Conservation (phyloP, 2,797 vertebrate species). For the Lagodon rhomboides region DNA sequence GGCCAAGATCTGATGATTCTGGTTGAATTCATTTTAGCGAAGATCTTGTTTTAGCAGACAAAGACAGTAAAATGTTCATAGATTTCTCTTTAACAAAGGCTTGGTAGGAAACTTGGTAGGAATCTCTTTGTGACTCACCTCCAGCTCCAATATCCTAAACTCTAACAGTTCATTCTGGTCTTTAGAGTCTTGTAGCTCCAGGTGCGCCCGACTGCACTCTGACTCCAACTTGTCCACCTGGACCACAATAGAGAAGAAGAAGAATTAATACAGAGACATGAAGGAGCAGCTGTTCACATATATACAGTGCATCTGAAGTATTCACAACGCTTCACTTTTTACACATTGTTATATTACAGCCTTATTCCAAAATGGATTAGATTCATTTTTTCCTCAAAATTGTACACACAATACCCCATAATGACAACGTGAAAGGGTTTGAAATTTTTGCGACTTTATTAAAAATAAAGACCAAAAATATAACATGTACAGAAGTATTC, state of each 20-base stretch:
- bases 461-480: too few relatives aligned
- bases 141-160: constrained; percentile 97
- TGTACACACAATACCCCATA: too few relatives aligned
- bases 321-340: too few relatives aligned
- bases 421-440: too few relatives aligned
- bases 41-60: background rate
- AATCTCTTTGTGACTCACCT: constrained; percentile 83
- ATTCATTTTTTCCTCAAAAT: too few relatives aligned
- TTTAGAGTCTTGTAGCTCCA: constrained; percentile 96
- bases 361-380: too few relatives aligned
- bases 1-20: background rate
- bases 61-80: background rate
- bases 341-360: too few relatives aligned
- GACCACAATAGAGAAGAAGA: constrained; percentile 33
- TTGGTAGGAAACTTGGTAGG: background rate
- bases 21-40: background rate
- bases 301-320: too few relatives aligned
- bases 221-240: constrained; percentile 94
- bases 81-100: background rate
- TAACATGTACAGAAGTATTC: too few relatives aligned
- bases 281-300: background rate
- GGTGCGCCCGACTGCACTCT: constrained; percentile 89
- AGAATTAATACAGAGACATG: background rate
- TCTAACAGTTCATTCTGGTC: constrained; percentile 99
- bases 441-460: too few relatives aligned